Evolutionary conservation across 2,797 vertebrate species (phyloP), one percentile per base, ranked within the genome.

Genomic region (Typhlichthys eigenmanni): DNA sequence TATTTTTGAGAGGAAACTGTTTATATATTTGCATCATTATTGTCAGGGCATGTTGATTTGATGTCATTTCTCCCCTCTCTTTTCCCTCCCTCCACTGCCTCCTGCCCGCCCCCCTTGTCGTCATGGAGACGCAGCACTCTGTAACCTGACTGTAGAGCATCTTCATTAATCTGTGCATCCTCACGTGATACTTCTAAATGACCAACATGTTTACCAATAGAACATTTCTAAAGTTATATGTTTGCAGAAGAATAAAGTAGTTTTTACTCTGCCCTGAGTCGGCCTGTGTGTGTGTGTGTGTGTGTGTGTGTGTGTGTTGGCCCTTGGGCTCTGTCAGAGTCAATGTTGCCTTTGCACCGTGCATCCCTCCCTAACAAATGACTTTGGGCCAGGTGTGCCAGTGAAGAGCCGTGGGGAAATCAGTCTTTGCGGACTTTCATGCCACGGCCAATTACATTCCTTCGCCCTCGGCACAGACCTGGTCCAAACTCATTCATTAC

Each of bases 171-270:
- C 84, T 87, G 87, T 88, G 90, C 85, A 88, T 79, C 85, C 79
- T 86, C 59, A 24, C 81, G 87, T 80, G 43, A 71, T 88, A 80
- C 90, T 90, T 89, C 72, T 87, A 83, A 82, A 88, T 79, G 82
- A 88, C 67, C 69, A 84, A 88, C 82, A 85, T 85, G 85, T 91
- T 90, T 88, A 90, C 81, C 85, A 90, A 86, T 76, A 80, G 83
- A 87, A 83, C 83, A 81, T 91, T 91, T 90, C 84, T 85, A 88
- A 80, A 82, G 84, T 82, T 87, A 87, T 89, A 78, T 85, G 87
- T 90, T 89, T 82, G 79, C 88, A 83, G 84, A 86, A 87, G 85
- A 91, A 90, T 90, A 91, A 91, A 91, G 89, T 91, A 91, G 90
- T 91, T 91, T 90, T 90, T 90, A 91, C 85, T 89, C 87, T 55